Conservation (phyloP, 2,113 vertebrate species). For the Tinamus guttatus region DNA sequence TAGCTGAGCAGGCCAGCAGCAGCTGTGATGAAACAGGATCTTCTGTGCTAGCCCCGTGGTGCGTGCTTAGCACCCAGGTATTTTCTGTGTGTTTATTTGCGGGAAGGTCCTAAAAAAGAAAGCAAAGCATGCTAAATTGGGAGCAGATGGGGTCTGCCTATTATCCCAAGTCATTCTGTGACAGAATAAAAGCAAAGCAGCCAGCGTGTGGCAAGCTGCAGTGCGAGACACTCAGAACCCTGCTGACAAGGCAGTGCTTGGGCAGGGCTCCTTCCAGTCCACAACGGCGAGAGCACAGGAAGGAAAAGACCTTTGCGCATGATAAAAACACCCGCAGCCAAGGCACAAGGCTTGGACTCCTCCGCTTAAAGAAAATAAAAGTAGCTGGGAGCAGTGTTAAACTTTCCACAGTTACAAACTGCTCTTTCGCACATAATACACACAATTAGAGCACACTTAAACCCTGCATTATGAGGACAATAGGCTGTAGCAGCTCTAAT, state of each 20-base stretch:
- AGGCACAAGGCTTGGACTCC: background rate
- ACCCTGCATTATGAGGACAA: slow-evolving; percentile 70
- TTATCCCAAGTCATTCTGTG: slow-evolving; percentile 59
- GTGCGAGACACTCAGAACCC: slow-evolving; percentile 56
- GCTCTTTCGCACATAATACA: slow-evolving; percentile 41
- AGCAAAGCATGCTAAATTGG: slow-evolving; percentile 47
- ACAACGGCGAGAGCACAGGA: background rate
- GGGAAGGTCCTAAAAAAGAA: slow-evolving; percentile 47
- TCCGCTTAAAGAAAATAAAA: slow-evolving; percentile 2
- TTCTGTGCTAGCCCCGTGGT: background rate
- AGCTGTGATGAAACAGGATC: background rate
- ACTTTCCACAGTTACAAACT: slow-evolving; percentile 45
- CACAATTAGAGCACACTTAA: slow-evolving; percentile 53
- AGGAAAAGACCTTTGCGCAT: background rate
- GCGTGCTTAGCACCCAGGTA: background rate
- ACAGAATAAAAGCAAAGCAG: slow-evolving; percentile 67
- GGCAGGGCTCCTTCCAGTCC: background rate
- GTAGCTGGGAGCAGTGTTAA: background rate
- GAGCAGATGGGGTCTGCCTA: slow-evolving; percentile 67
- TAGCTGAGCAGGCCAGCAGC: background rate
- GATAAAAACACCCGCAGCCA: background rate
- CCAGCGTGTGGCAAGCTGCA: slow-evolving; percentile 53
- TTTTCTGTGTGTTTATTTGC: slow-evolving; percentile 56
- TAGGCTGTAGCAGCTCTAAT: slow-evolving; percentile 57
- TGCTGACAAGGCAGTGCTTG: background rate